Evolutionary conservation across 92 coral and sea anemone species (phyloP), one percentile per base, ranked within the genome.

Genomic region (Phenganax subtilis): DNA sequence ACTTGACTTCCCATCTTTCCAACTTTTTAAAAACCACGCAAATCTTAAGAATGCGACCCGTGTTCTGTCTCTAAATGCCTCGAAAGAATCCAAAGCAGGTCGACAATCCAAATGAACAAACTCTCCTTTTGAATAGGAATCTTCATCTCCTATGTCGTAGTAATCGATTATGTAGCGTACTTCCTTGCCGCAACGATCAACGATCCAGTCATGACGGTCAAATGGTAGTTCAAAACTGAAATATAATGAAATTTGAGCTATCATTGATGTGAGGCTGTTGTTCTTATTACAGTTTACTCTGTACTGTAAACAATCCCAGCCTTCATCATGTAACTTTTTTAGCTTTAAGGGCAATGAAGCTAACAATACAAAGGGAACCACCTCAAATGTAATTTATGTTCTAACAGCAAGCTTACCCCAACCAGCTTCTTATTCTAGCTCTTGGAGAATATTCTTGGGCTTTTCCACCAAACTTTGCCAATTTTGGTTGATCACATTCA

Each of bases 171-270:
- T 86, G 78, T 94, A 94, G 28, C 98, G 90, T 61, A 94, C 98
- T 56, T 87, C 82, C 79, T 80, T 89, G 55, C 98, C 97, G 59
- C 98, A 94, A 8, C 98, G 92, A 78, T 94, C 97, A 52, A 94
- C 84, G 12, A 94, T 82, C 98, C 98, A 94, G 81, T 94, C 98
- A 80, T 94, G 98, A 55, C 98, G 90, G 62, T 94, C 98, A 86
- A 94, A 94, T 51, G 98, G 98, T 57, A 94, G 88, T 84, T 94
- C 98, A 73, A 91, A 94, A 54, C 98, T 94, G 81, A 27, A 47
- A 10, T 54, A 15, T 61, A 56, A 75, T 47, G 60, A 14, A 62
- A 51, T 10, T 7, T n/a, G 14, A 52, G 47, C 47, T 1, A 37
- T 37, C 47, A 37, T 2, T 37, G 47, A 1, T 37, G 47, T 37